Conservation (phyloP, 2,113 vertebrate genomes). For the Embiotoca jacksoni region DNA sequence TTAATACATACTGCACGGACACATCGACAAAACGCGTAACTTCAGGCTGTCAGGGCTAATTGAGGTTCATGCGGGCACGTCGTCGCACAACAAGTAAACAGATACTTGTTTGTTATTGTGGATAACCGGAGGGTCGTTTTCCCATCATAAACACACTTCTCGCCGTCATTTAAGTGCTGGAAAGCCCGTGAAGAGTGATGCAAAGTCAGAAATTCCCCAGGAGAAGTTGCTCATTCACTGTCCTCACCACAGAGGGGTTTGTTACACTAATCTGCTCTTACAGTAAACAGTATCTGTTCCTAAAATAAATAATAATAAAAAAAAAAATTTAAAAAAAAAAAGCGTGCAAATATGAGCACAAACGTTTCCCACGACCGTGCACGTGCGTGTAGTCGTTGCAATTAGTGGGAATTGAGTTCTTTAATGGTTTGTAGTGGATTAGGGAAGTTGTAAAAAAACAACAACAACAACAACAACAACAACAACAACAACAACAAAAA, state of each 20-base stretch:
- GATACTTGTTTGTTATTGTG: not conserved
- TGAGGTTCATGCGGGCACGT: too few relatives aligned
- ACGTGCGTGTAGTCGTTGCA: not conserved
- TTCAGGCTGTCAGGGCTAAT: not conserved
- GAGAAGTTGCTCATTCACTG: slow-evolving; percentile 11
- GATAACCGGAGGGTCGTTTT: not conserved
- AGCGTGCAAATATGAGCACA: too few relatives aligned
- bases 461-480: too few relatives aligned
- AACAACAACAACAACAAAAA: too few relatives aligned
- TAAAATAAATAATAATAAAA: not conserved
- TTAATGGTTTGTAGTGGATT: not conserved
- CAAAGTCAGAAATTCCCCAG: slow-evolving; percentile 34
- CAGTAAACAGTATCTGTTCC: not conserved
- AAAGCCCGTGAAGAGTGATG: slow-evolving; percentile 26
- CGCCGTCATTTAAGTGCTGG: not conserved
- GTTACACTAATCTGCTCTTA: not conserved
- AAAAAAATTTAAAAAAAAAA: too few relatives aligned
- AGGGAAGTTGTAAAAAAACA: slow-evolving; percentile 24
- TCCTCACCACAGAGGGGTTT: not conserved
- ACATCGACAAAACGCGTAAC: slow-evolving; percentile 32
- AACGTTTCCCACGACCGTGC: too few relatives aligned
- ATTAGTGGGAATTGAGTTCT: not conserved
- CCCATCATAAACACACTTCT: not conserved
- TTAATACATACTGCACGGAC: too few relatives aligned
- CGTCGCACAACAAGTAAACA: too few relatives aligned